Evolutionary conservation across 2,113 vertebrate species (phyloP).

Genomic region (Falcunculus frontatus): DNA sequence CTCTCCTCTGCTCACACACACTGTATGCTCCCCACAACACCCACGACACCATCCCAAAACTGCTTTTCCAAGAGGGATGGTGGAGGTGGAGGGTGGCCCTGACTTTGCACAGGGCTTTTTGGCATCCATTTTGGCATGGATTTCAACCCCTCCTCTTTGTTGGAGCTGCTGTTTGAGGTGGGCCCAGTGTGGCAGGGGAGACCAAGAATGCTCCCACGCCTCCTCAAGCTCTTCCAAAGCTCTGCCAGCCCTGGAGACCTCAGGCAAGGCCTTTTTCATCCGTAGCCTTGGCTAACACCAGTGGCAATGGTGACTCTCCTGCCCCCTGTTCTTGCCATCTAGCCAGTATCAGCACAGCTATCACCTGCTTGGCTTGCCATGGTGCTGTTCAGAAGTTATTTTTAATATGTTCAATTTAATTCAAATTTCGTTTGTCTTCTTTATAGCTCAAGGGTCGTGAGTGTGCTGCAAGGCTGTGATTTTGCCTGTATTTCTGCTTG

Average conservation of each 20-base stretch:
- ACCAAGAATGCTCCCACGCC: fast-evolving
- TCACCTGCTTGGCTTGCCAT: neutral
- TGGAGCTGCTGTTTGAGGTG: neutral
- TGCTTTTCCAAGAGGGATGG: neutral
- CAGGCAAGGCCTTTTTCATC: neutral
- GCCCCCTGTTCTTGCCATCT: neutral
- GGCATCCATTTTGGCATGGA: fast-evolving
- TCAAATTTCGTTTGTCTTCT: neutral
- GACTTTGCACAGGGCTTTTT: neutral
- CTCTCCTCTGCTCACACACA: neutral
- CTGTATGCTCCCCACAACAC: fast-evolving
- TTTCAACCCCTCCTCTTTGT: neutral
- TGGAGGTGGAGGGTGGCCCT: neutral
- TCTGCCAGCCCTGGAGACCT: neutral
- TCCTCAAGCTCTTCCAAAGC: neutral
- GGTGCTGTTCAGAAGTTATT: neutral
- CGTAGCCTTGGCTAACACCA: neutral
- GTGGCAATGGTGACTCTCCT: neutral
- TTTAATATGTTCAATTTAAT: neutral
- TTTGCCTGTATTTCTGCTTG: neutral
- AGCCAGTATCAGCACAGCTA: neutral
- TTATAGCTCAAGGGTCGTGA: neutral
- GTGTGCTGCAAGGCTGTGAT: neutral
- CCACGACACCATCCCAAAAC: neutral
- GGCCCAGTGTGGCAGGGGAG: neutral